Percentiles rank a stretch among this genome's conserved stretches.
phyloP scores from a whole-genome alignment of 2,113 vertebrate genomes.

The Platycercus adscitus region DNA sequence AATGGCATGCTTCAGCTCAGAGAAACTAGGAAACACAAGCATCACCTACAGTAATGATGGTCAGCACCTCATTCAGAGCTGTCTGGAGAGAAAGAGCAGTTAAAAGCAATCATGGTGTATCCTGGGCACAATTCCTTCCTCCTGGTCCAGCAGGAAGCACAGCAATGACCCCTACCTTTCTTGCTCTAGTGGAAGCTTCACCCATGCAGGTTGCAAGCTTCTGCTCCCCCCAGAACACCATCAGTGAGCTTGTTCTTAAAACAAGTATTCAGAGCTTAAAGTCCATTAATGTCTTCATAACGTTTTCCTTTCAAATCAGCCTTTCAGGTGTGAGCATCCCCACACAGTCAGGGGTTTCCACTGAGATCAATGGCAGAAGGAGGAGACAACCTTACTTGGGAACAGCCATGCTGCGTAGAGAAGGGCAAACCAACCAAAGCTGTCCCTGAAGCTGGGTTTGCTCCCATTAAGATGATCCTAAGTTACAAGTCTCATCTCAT shows the following conservation, averaged over 20 bases:
- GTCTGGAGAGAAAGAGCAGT: not conserved
- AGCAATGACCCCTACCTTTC: not conserved
- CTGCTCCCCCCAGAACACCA: not conserved
- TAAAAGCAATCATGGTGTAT: not conserved
- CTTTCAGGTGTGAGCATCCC: not conserved
- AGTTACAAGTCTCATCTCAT: not conserved
- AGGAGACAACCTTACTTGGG: not conserved
- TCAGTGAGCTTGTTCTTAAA: rapidly evolving
- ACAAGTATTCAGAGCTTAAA: not conserved
- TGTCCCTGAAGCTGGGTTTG: not conserved
- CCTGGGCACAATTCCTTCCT: not conserved
- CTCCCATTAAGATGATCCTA: not conserved
- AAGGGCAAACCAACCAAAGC: rapidly evolving
- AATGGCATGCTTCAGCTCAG: not conserved
- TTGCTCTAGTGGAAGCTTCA: not conserved
- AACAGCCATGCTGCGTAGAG: rapidly evolving
- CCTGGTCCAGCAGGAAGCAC: not conserved
- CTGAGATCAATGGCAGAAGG: not conserved
- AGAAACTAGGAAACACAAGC: rapidly evolving
- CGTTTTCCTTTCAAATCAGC: not conserved
- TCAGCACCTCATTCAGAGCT: not conserved
- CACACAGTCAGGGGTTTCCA: not conserved
- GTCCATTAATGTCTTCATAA: not conserved
- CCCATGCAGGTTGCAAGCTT: not conserved
- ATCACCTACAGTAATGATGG: not conserved